phyloP scores from a whole-genome alignment of 2,888 invertebrate genomes.

The Frankliniella fusca region DNA sequence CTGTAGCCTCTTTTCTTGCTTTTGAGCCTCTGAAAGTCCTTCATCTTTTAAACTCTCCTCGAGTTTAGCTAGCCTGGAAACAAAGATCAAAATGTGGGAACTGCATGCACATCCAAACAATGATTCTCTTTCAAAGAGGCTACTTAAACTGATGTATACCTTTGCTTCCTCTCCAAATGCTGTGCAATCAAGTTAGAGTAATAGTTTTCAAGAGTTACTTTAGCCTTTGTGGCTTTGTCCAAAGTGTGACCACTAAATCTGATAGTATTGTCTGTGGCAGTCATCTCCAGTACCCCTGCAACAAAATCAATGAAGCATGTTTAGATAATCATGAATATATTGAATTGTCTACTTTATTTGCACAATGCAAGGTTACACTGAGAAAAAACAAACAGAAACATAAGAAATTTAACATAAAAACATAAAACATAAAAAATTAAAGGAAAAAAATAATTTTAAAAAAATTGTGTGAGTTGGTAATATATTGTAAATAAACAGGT shows the following conservation, averaged over 20 bases:
- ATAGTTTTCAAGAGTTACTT: constrained; percentile 98
- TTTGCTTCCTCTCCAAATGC: constrained; percentile 94
- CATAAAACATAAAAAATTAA: background rate
- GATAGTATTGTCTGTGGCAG: constrained; percentile 75
- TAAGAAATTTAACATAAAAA: background rate
- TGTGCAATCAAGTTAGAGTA: constrained; percentile 97
- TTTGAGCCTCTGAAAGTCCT: constrained; percentile 88
- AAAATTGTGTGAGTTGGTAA: too few relatives aligned
- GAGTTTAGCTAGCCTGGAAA: constrained; percentile 73
- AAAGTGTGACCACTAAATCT: constrained; percentile 95
- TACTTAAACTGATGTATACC: constrained; percentile 50
- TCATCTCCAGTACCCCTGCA: constrained; percentile 78
- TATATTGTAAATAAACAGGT: too few relatives aligned
- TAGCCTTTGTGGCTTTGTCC: constrained; percentile 98
- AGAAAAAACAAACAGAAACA: too few relatives aligned
- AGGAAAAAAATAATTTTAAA: background rate
- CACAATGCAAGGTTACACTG: too few relatives aligned
- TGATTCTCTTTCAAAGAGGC: background rate
- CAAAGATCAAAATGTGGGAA: constrained; percentile 32
- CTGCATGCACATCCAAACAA: background rate
- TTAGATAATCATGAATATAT: background rate
- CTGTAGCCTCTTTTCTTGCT: constrained; percentile 87
- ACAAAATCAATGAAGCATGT: constrained; percentile 38
- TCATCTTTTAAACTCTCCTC: constrained; percentile 97
- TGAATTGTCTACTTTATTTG: too few relatives aligned